phyloP scores from a whole-genome alignment of 2,888 invertebrate genomes.

The Carabus problematicus region DNA sequence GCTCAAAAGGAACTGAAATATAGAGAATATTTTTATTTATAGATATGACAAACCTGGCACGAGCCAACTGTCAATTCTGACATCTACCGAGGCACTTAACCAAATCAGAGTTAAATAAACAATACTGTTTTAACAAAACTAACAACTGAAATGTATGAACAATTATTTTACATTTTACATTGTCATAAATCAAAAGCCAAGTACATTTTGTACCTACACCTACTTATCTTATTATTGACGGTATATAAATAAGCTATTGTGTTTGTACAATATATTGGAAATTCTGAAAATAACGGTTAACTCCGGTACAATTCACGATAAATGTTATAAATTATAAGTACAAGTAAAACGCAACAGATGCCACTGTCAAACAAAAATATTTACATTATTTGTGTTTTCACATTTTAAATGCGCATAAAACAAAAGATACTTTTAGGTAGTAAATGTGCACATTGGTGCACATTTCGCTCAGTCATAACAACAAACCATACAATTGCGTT shows the following conservation, averaged over 20 bases:
- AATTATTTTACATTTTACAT: not conserved
- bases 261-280: not conserved
- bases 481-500: too few relatives aligned
- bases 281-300: too few relatives aligned
- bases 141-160: constrained; percentile 25
- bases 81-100: constrained; percentile 18
- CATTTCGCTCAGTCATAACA: not conserved
- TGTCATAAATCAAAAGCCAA: too few relatives aligned
- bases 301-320: too few relatives aligned
- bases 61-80: constrained; percentile 38
- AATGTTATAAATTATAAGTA: too few relatives aligned
- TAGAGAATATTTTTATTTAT: not conserved
- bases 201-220: too few relatives aligned
- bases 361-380: constrained; percentile 30
- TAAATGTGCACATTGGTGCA: not conserved
- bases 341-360: constrained; percentile 17
- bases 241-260: not conserved
- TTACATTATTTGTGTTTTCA: constrained; percentile 17
- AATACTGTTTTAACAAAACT: not conserved
- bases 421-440: not conserved
- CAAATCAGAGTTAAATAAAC: constrained; percentile 7
- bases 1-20: too few relatives aligned
- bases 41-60: constrained; percentile 37
- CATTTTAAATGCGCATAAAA: not conserved
- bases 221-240: not conserved